Conservation (phyloP, 2,888 invertebrate species). For the Panzeria rudis region DNA sequence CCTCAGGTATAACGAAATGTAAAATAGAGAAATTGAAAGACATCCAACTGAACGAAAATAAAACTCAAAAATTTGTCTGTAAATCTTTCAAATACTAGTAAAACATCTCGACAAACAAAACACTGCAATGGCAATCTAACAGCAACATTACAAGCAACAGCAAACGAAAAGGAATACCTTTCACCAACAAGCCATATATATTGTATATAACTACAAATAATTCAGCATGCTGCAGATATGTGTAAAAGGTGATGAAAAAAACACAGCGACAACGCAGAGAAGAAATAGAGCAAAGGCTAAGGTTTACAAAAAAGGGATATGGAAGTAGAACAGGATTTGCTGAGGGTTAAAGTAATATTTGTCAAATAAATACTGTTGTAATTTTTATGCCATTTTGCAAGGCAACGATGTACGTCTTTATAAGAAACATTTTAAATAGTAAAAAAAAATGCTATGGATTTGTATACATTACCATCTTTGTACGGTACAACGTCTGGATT, state of each 20-base stretch:
- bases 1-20: slow-evolving; percentile 70
- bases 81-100: slow-evolving; percentile 47
- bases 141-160: slow-evolving; percentile 22
- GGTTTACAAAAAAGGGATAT: background rate
- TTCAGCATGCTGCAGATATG: slow-evolving; percentile 22
- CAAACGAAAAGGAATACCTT: slow-evolving; percentile 19
- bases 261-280: background rate
- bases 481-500: slow-evolving; percentile 95
- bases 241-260: slow-evolving; percentile 29
- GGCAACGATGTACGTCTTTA: background rate
- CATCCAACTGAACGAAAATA: slow-evolving; percentile 36
- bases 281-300: background rate
- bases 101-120: slow-evolving; percentile 31
- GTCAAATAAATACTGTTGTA: slow-evolving; percentile 53
- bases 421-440: background rate
- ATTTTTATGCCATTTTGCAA: slow-evolving; percentile 11
- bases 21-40: slow-evolving; percentile 51
- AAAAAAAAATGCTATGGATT: background rate
- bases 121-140: slow-evolving; percentile 22
- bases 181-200: background rate
- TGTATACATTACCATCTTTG: slow-evolving; percentile 89
- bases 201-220: slow-evolving; percentile 22
- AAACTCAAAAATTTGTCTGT: slow-evolving; percentile 54
- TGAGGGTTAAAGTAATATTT: slow-evolving; percentile 66
- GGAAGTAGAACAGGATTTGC: slow-evolving; percentile 57